A percentile compares a stretch with the other conserved stretches of the same genome.
These are phyloP conservation scores for Anthopleura sola DNA, from an alignment of 64 coral and sea anemone species.

Conservation along the genomic window DNA sequence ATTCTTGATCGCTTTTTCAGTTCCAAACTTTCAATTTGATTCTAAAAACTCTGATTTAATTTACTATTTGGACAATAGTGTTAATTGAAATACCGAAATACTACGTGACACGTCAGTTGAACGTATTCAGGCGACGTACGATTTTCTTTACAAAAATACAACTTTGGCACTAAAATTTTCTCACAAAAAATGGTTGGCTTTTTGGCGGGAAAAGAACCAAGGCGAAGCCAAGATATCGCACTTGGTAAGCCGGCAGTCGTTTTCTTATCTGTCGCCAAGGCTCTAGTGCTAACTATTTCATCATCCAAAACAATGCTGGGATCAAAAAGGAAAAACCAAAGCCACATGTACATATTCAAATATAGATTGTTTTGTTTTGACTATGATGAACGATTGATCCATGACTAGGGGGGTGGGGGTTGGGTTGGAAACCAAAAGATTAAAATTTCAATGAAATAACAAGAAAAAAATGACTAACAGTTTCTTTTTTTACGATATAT, in stretches of 20 bases:
- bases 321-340: background rate
- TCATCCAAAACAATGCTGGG: background rate
- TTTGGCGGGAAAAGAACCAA: background rate
- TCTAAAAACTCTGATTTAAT: background rate
- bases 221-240: background rate
- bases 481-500: too few relatives aligned
- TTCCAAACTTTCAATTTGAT: background rate
- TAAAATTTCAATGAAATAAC: background rate
- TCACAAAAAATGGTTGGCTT: background rate
- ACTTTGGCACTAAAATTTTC: background rate
- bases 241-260: background rate
- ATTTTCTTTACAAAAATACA: background rate
- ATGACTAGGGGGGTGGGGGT: background rate
- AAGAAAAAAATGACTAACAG: too few relatives aligned
- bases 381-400: background rate
- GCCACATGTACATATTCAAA: slow-evolving; percentile 7
- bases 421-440: background rate
- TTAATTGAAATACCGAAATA: background rate
- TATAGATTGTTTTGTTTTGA: background rate
- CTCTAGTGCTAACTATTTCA: background rate
- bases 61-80: background rate
- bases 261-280: background rate
- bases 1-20: background rate
- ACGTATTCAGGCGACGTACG: too few relatives aligned
- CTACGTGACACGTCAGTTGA: background rate